phyloP scores from a whole-genome alignment of 2,797 vertebrate species.

The Cyprinella venusta region DNA sequence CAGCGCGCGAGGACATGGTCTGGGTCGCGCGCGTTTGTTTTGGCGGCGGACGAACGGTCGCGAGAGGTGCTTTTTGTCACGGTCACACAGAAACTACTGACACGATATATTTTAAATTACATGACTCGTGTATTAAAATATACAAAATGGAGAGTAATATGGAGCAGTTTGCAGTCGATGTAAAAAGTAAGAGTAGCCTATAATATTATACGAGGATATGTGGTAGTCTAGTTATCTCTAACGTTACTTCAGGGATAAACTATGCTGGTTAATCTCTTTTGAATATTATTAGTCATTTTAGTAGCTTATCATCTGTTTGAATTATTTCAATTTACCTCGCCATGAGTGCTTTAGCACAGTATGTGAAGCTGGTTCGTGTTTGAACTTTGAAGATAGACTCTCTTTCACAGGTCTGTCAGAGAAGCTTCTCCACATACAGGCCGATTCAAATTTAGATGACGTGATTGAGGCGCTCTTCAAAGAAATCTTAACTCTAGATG shows the following conservation, averaged over 20 bases:
- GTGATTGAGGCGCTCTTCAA: conserved; percentile 81
- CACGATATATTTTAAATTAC: neutral
- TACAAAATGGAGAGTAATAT: conserved; percentile 52
- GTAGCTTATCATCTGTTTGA: neutral
- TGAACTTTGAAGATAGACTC: neutral
- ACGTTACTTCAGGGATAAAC: neutral
- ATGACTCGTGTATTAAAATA: neutral
- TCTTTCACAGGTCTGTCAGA: conserved; percentile 70
- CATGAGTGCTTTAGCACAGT: neutral
- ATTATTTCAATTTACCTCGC: neutral
- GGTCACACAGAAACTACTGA: neutral
- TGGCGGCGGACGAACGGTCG: neutral
- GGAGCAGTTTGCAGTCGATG: conserved; percentile 64
- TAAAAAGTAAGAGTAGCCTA: conserved; percentile 70
- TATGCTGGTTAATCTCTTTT: neutral
- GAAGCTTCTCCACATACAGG: conserved; percentile 72
- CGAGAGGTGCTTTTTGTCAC: conserved; percentile 4
- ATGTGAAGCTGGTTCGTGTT: neutral
- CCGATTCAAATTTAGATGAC: conserved; percentile 63
- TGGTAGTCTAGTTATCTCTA: neutral
- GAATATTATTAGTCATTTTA: neutral
- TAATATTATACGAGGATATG: neutral
- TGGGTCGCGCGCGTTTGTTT: neutral
- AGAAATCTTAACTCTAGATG: conserved; percentile 69
- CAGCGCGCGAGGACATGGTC: too few species aligned